A percentile compares a stretch with the other conserved stretches of the same genome.
phyloP scores from a whole-genome alignment of 2,113 vertebrate species.

The Nestor notabilis region DNA sequence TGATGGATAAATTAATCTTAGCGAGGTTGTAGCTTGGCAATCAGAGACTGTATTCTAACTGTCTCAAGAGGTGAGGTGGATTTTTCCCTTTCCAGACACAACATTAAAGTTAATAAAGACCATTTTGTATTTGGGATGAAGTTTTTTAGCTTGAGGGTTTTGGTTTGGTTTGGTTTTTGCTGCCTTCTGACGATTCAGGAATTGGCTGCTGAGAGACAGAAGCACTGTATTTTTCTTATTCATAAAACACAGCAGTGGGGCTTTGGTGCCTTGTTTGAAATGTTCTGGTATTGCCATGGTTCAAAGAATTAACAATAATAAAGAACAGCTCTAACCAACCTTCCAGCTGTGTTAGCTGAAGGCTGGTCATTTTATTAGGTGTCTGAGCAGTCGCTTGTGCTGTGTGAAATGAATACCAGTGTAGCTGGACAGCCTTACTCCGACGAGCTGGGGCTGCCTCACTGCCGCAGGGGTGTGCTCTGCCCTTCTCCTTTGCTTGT shows the following conservation, averaged over 20 bases:
- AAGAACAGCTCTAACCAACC: neutral
- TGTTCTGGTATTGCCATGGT: neutral
- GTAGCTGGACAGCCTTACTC: neutral
- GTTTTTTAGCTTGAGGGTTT: neutral
- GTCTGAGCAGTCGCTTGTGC: neutral
- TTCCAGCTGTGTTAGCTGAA: constrained; percentile 3
- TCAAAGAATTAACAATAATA: neutral
- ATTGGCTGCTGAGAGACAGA: neutral
- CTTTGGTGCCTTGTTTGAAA: constrained; percentile 3
- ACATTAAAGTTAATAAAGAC: neutral
- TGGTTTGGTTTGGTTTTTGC: neutral
- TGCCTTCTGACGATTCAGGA: neutral
- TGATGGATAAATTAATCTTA: neutral
- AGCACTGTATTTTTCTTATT: neutral
- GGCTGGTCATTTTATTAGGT: neutral
- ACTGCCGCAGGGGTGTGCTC: neutral
- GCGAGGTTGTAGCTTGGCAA: neutral
- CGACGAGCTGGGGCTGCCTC: neutral
- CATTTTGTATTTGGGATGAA: neutral
- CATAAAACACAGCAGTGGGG: neutral
- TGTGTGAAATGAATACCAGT: neutral
- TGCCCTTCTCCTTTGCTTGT: neutral
- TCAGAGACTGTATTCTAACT: neutral
- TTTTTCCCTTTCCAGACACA: neutral
- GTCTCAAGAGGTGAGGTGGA: neutral